phyloP scores from a whole-genome alignment of 2,113 vertebrate genomes.

The Nanorana parkeri region DNA sequence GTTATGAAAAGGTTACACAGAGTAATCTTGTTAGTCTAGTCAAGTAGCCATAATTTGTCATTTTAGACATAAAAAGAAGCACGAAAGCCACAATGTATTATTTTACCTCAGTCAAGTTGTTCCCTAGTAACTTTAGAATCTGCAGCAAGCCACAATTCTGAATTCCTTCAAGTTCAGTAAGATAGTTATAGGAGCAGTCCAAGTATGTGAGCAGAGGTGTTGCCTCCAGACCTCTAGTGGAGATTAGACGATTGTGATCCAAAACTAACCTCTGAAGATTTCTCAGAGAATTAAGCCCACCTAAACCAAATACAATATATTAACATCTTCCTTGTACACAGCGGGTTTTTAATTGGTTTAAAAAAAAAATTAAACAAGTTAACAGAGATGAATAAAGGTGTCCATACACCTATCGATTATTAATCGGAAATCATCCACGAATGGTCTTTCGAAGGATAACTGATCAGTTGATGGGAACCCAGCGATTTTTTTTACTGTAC shows the following conservation, averaged over 20 bases:
- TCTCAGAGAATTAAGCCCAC: conserved; percentile 82
- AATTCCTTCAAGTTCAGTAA: conserved; percentile 81
- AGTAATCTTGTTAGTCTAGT: not conserved
- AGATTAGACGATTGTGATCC: conserved; percentile 91
- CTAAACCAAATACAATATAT: conserved; percentile 67
- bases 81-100: not conserved
- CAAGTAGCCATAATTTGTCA: not conserved
- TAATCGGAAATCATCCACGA: too few relatives aligned
- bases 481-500: too few relatives aligned
- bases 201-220: conserved; percentile 80
- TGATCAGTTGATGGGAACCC: too few relatives aligned
- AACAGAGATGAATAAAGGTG: too few relatives aligned
- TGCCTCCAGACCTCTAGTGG: conserved; percentile 82
- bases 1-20: too few relatives aligned
- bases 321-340: too few relatives aligned
- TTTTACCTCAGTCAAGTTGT: conserved; percentile 88
- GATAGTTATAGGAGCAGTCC: conserved; percentile 90
- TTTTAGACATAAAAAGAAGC: not conserved
- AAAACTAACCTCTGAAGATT: conserved; percentile 83
- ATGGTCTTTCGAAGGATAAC: too few relatives aligned
- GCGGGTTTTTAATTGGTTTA: too few relatives aligned
- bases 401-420: too few relatives aligned
- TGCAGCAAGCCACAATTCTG: conserved; percentile 86
- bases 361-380: too few relatives aligned
- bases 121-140: conserved; percentile 85